phyloP scores from a whole-genome alignment of 2,113 vertebrate species.

The Rhynchomys soricoides region DNA sequence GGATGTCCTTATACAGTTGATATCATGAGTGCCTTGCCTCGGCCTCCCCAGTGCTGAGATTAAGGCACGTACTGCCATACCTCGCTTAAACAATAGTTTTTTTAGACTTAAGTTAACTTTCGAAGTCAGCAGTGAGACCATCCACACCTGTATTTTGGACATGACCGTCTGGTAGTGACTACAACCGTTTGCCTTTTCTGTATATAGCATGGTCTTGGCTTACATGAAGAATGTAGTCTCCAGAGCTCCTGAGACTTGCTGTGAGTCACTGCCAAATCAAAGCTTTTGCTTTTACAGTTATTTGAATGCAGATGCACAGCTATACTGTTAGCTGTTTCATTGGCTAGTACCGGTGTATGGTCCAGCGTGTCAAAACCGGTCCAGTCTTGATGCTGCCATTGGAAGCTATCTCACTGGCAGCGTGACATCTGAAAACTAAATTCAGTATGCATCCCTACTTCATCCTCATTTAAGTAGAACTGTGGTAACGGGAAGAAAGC shows the following conservation, averaged over 20 bases:
- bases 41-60: not conserved
- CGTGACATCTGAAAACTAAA: slow-evolving; percentile 50
- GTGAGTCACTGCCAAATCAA: not conserved
- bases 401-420: slow-evolving; percentile 1
- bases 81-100: not conserved
- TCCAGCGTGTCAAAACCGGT: slow-evolving; percentile 36
- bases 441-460: slow-evolving; percentile 2
- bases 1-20: not conserved
- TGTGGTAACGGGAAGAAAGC: not conserved
- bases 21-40: not conserved
- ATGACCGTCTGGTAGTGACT: not conserved
- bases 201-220: not conserved
- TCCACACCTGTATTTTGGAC: not conserved
- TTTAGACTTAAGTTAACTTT: not conserved
- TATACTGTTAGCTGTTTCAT: not conserved
- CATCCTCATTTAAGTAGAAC: not conserved
- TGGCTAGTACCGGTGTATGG: not conserved
- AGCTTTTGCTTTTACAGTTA: not conserved
- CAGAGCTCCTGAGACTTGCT: not conserved
- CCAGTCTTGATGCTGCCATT: slow-evolving; percentile 20
- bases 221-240: not conserved
- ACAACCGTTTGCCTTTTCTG: not conserved
- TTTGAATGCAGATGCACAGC: not conserved
- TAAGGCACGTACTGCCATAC: not conserved
- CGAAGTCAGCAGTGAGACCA: not conserved